Evolutionary conservation across 2,888 invertebrate genomes (phyloP).

Genomic region (Micropterix aruncella): DNA sequence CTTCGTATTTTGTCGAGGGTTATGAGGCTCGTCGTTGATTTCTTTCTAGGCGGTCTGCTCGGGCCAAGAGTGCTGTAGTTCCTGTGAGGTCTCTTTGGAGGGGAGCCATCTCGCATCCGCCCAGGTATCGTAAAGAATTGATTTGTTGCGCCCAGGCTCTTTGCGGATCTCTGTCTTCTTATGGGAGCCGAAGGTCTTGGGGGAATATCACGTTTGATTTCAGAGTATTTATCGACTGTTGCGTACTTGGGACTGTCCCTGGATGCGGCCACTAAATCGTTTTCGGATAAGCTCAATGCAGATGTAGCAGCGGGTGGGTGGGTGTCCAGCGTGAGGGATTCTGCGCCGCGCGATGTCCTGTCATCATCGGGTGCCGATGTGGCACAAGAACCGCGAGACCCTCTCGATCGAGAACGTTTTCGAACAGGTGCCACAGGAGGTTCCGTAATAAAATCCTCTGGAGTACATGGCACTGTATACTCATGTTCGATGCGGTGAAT

Average conservation of each 20-base stretch:
- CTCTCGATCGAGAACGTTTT: conserved; percentile 39
- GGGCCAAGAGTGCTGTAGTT: conserved; percentile 48
- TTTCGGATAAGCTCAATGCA: conserved; percentile 16
- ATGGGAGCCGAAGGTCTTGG: conserved; percentile 47
- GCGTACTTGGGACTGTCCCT: conserved; percentile 55
- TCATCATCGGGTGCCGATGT: conserved; percentile 51
- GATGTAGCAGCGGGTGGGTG: conserved; percentile 23
- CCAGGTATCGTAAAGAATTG: conserved; percentile 21
- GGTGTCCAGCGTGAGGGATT: conserved; percentile 43
- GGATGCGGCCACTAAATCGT: conserved; percentile 26
- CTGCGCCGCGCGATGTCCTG: conserved; percentile 55
- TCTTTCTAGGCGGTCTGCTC: conserved; percentile 44
- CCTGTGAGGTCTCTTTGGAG: conserved; percentile 42
- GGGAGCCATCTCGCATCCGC: conserved; percentile 32
- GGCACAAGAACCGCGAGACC: conserved; percentile 33
- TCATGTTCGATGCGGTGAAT: conserved; percentile 52
- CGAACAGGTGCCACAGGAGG: conserved; percentile 41
- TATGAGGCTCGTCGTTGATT: conserved; percentile 39
- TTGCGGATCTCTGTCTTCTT: conserved; percentile 39
- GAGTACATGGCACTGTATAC: conserved; percentile 43
- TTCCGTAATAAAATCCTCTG: conserved; percentile 35
- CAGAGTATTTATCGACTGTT: conserved; percentile 53
- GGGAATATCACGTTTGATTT: conserved; percentile 24
- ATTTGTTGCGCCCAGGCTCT: conserved; percentile 24
- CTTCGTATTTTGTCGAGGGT: conserved; percentile 37